phyloP scores from a whole-genome alignment of 2,113 vertebrate species.

The Crotalus tigris region DNA sequence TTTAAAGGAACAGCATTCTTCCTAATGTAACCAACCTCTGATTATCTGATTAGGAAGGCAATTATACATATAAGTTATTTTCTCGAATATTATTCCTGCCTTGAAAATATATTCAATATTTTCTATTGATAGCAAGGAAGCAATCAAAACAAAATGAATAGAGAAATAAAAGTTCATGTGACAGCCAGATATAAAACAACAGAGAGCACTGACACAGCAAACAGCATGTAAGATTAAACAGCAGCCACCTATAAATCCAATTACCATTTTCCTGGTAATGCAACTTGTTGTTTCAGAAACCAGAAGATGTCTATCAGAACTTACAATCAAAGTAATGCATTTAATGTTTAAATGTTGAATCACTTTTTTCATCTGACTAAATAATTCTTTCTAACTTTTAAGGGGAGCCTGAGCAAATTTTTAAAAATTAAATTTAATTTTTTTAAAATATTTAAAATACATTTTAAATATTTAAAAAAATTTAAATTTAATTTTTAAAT shows the following conservation, averaged over 20 bases:
- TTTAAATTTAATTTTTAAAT: neutral
- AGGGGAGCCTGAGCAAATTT: constrained; percentile 12
- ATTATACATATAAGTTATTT: neutral
- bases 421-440: neutral
- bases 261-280: constrained; percentile 1
- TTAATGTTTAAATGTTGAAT: constrained; percentile 7
- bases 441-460: constrained; percentile 15
- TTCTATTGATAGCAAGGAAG: constrained; percentile 12
- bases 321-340: constrained; percentile 20
- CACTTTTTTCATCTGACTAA: constrained; percentile 3
- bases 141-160: neutral
- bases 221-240: neutral
- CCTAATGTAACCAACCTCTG: neutral
- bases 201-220: constrained; percentile 21
- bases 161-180: neutral
- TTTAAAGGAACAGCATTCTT: constrained; percentile 8
- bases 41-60: neutral
- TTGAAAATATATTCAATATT: neutral
- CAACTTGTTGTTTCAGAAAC: constrained; percentile 19
- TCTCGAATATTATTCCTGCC: neutral
- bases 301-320: neutral
- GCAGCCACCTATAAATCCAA: constrained; percentile 3
- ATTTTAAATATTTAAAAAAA: neutral
- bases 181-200: neutral
- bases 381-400: neutral